These are phyloP conservation scores for Nyctibius grandis DNA, from an alignment of 2,797 vertebrate species.

Conservation along the genomic window DNA sequence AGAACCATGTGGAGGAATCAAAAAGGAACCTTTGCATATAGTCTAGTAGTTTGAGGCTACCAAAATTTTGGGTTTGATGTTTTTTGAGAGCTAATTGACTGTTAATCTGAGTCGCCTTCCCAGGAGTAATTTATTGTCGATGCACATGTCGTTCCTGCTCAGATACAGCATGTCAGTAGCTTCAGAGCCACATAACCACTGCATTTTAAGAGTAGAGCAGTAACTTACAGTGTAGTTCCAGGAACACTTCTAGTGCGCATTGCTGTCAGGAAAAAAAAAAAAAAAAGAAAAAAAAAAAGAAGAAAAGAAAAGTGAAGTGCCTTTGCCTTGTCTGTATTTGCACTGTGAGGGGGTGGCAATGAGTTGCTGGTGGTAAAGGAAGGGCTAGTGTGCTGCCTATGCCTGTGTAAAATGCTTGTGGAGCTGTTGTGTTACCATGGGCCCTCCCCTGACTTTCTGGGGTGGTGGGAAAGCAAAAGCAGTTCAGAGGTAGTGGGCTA, in stretches of 20 bases:
- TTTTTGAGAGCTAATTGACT: background rate
- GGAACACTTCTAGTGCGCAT: fast-evolving
- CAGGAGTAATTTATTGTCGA: background rate
- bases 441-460: background rate
- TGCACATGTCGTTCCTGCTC: background rate
- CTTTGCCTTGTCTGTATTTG: background rate
- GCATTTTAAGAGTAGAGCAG: background rate
- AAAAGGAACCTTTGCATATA: background rate
- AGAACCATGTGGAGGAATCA: background rate
- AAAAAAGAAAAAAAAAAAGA: no score
- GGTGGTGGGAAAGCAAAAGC: background rate
- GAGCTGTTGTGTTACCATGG: fast-evolving
- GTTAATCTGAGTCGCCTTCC: background rate
- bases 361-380: background rate
- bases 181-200: background rate
- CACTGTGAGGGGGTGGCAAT: background rate
- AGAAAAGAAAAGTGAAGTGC: fast-evolving
- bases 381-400: background rate
- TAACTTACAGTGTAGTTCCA: background rate
- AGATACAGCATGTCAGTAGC: background rate
- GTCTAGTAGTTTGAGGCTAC: background rate
- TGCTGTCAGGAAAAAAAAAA: background rate
- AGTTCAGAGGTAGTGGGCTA: background rate
- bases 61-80: background rate
- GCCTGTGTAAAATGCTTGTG: background rate